Evolutionary conservation across 2,113 vertebrate genomes (phyloP).

Genomic region (Megaceryle maxima): DNA sequence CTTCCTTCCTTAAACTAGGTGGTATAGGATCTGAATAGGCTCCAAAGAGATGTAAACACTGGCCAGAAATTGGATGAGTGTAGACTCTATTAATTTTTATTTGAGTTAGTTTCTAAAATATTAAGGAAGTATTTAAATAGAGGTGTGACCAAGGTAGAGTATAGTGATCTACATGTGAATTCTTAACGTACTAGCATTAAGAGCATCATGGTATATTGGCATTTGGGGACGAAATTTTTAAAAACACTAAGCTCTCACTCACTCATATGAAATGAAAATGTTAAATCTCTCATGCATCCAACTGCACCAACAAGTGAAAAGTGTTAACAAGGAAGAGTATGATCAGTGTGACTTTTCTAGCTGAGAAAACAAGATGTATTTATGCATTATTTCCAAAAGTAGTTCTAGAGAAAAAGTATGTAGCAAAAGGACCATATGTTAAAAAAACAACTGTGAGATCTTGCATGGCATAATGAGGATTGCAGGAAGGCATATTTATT

Average conservation of each 20-base stretch:
- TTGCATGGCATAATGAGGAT: not conserved
- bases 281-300: not conserved
- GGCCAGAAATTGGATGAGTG: not conserved
- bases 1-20: not conserved
- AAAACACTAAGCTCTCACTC: not conserved
- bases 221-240: not conserved
- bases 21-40: not conserved
- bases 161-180: not conserved
- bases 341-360: not conserved
- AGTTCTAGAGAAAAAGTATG: constrained; percentile 11
- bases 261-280: not conserved
- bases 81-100: not conserved
- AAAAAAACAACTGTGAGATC: not conserved
- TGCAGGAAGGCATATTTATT: constrained; percentile 30
- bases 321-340: not conserved
- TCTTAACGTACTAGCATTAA: not conserved
- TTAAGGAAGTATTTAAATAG: not conserved
- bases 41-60: not conserved
- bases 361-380: constrained; percentile 33
- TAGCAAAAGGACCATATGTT: constrained; percentile 24
- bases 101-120: not conserved
- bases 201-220: not conserved
- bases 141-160: not conserved
- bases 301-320: not conserved
- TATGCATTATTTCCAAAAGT: constrained; percentile 25